These are phyloP conservation scores for Rotaria macrura DNA, from an alignment of 2,888 invertebrate species.

Conservation along the genomic window DNA sequence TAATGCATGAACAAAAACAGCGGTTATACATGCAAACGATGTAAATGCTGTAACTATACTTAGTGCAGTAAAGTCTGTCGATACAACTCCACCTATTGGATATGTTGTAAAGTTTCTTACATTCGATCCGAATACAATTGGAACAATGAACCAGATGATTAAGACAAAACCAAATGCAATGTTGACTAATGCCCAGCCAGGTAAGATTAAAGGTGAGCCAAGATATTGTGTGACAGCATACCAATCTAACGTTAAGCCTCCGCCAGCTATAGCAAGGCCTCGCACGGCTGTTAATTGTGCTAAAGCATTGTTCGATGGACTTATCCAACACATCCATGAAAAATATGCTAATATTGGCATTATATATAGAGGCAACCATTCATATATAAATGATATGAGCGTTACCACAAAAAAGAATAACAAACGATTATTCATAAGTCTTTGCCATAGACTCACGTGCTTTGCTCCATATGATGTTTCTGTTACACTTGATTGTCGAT, in stretches of 20 bases:
- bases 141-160: background rate
- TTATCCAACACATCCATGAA: slow-evolving; percentile 14
- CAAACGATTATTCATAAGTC: background rate
- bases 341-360: background rate
- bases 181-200: background rate
- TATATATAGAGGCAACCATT: slow-evolving; percentile 12
- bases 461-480: background rate
- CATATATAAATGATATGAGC: background rate
- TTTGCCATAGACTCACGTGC: background rate
- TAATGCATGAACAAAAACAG: background rate
- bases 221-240: background rate
- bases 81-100: background rate
- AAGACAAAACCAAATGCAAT: background rate
- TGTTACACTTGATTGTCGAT: background rate
- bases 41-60: background rate
- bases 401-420: background rate
- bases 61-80: background rate
- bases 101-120: background rate
- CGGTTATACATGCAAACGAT: background rate
- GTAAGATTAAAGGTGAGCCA: slow-evolving; percentile 8
- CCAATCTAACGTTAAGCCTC: background rate
- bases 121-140: background rate
- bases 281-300: background rate
- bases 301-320: background rate
- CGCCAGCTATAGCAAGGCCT: background rate